phyloP scores from a whole-genome alignment of 2,113 vertebrate genomes.

The Peromyscus maniculatus region DNA sequence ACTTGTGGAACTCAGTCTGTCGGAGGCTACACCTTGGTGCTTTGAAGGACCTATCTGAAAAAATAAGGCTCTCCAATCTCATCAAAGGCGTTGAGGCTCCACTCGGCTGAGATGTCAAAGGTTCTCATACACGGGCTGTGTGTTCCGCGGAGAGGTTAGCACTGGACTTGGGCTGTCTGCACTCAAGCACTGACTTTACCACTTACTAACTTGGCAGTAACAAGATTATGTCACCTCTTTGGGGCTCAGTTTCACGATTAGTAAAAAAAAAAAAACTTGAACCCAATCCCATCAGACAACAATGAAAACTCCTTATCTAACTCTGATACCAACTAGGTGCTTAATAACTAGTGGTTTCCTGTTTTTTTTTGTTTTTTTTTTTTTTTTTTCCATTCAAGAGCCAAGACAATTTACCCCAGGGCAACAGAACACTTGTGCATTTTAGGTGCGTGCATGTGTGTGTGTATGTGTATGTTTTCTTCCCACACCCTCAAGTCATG shows the following conservation, averaged over 20 bases:
- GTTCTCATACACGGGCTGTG: neutral
- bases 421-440: neutral
- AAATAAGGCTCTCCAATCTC: neutral
- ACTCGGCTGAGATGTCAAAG: neutral
- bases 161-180: neutral
- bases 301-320: neutral
- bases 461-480: neutral
- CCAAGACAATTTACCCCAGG: neutral
- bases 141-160: neutral
- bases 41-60: neutral
- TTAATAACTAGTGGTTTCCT: slow-evolving; percentile 19
- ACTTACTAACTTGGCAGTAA: neutral
- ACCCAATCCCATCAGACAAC: slow-evolving; percentile 1
- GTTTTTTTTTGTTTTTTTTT: neutral
- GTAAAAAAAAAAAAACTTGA: slow-evolving; percentile 31
- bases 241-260: slow-evolving; percentile 20
- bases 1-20: neutral
- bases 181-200: slow-evolving; percentile 29
- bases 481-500: neutral
- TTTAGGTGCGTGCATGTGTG: neutral
- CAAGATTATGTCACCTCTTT: neutral
- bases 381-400: slow-evolving; percentile 22
- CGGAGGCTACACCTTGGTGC: neutral
- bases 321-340: neutral
- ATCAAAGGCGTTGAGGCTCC: neutral